Conservation (phyloP, 2,888 invertebrate species). For the Protonemura montana region DNA sequence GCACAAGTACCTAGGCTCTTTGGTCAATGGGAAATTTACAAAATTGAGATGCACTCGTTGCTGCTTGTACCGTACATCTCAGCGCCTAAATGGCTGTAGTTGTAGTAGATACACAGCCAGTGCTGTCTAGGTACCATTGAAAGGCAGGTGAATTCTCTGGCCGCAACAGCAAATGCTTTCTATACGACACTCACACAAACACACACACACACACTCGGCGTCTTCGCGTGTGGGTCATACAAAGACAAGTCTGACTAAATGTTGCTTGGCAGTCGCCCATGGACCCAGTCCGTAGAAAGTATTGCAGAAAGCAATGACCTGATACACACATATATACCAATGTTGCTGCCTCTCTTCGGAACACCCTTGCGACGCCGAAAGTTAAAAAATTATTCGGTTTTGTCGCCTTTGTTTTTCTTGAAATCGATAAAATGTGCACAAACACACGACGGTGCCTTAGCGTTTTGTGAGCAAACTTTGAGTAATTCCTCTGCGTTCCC, state of each 20-base stretch:
- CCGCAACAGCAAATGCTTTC: background rate
- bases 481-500: background rate
- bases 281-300: conserved; percentile 44
- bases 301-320: conserved; percentile 46
- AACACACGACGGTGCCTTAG: background rate
- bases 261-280: conserved; percentile 43
- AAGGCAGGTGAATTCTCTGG: conserved; percentile 4
- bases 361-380: background rate
- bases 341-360: background rate
- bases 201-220: background rate
- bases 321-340: background rate
- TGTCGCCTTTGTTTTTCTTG: background rate
- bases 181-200: background rate
- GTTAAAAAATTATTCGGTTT: background rate
- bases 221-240: conserved; percentile 4
- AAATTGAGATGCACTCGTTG: background rate
- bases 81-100: background rate
- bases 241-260: conserved; percentile 20
- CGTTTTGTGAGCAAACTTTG: background rate
- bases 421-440: background rate
- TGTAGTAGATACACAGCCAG: background rate
- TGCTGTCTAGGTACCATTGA: background rate
- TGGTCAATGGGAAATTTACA: background rate
- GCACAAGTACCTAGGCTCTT: background rate
- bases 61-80: background rate